Conservation (phyloP, 2,797 vertebrate species). For the Gymnothorax reevesii region DNA sequence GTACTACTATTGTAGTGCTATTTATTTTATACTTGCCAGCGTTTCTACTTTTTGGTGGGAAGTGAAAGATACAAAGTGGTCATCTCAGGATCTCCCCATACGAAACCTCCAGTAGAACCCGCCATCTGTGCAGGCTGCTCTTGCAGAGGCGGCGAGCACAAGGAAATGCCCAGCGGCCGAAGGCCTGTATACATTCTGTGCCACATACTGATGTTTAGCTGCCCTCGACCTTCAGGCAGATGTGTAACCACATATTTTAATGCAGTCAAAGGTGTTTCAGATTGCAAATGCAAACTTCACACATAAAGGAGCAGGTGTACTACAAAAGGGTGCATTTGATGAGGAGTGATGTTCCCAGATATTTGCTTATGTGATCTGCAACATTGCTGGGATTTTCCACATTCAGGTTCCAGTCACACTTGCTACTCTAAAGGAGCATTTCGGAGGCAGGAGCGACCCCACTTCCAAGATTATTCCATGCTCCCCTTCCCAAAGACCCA, state of each 20-base stretch:
- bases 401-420: constrained; percentile 5
- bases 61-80: constrained; percentile 12
- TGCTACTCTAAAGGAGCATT: constrained; percentile 6
- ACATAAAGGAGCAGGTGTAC: background rate
- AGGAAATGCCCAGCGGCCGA: background rate
- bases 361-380: constrained; percentile 4
- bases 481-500: constrained; percentile 6
- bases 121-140: background rate
- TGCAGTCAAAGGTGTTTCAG: constrained; percentile 13
- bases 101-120: background rate
- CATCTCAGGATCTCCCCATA: constrained; percentile 4
- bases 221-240: constrained; percentile 9
- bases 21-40: background rate
- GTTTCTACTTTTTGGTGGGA: background rate
- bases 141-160: background rate
- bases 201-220: background rate
- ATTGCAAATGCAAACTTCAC: background rate
- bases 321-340: constrained; percentile 8
- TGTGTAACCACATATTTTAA: background rate
- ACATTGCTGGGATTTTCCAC: background rate
- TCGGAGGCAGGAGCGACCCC: background rate
- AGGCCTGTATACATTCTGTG: constrained; percentile 2
- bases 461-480: constrained; percentile 1
- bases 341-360: background rate
- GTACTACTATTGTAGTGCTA: background rate